A percentile compares a stretch with the other conserved stretches of the same genome.
Conservation (phyloP, 2,113 vertebrate genomes). For the Callospermophilus lateralis region DNA sequence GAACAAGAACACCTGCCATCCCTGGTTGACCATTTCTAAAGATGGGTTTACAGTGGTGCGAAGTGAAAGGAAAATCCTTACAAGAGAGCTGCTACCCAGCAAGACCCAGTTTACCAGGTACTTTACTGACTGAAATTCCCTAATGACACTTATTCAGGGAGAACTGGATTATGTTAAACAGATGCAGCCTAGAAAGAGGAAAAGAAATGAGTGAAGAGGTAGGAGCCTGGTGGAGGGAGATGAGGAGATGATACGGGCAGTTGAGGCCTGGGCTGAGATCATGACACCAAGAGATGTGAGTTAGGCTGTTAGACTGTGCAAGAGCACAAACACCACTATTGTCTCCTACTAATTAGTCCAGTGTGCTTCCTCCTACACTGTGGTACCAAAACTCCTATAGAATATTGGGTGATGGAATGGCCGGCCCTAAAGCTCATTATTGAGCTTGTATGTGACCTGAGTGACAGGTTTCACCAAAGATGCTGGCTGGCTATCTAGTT, state of each 20-base stretch:
- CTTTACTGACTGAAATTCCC: not conserved
- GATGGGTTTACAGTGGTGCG: slow-evolving; percentile 94
- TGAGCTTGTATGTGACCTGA: too few relatives aligned
- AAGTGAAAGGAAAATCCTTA: slow-evolving; percentile 88
- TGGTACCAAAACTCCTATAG: not conserved
- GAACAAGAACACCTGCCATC: slow-evolving; percentile 93
- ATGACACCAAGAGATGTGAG: too few relatives aligned
- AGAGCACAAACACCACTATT: not conserved
- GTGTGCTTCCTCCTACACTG: not conserved
- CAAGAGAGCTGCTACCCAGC: slow-evolving; percentile 87
- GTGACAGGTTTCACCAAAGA: too few relatives aligned
- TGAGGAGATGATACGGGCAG: too few relatives aligned
- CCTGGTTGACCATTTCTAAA: slow-evolving; percentile 93
- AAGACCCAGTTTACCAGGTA: slow-evolving; percentile 93
- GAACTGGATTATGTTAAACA: not conserved
- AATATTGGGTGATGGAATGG: not conserved
- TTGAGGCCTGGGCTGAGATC: not conserved
- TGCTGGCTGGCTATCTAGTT: not conserved
- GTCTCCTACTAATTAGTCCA: rapidly evolving
- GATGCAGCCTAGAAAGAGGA: not conserved
- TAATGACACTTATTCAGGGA: rapidly evolving
- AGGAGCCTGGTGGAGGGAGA: too few relatives aligned
- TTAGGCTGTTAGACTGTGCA: too few relatives aligned
- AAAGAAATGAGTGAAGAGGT: not conserved
- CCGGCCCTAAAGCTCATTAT: too few relatives aligned